Percentiles rank a stretch among this genome's conserved stretches.
Evolutionary conservation across 53 echinoderm and acorn worm species (phyloP).

Genomic region (Holothuria leucospilota): DNA sequence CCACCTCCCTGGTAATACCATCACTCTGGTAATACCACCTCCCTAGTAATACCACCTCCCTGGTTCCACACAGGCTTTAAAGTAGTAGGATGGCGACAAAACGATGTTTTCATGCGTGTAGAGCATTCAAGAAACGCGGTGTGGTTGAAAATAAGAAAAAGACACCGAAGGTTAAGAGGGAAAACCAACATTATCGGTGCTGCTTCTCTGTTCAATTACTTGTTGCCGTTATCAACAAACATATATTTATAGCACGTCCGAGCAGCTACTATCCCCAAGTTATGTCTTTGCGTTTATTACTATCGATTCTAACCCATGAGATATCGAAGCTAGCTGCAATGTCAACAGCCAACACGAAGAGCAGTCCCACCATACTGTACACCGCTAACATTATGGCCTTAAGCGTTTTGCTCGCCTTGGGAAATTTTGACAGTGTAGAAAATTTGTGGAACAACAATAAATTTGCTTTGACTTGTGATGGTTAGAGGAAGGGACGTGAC

Average conservation of each 20-base stretch:
- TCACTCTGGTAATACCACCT: too few relatives aligned
- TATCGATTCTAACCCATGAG: neutral
- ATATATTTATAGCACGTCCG: conserved; percentile 5
- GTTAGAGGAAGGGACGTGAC: neutral
- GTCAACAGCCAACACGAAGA: conserved; percentile 10
- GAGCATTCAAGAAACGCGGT: too few relatives aligned
- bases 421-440: neutral
- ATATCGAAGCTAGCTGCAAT: conserved; percentile 23
- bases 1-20: too few relatives aligned
- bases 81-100: too few relatives aligned
- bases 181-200: too few relatives aligned
- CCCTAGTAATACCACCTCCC: too few relatives aligned
- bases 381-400: conserved; percentile 11
- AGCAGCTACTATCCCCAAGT: neutral
- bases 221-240: neutral
- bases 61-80: too few relatives aligned
- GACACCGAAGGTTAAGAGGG: too few relatives aligned
- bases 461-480: conserved; percentile 3
- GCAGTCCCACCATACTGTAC: neutral
- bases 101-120: too few relatives aligned
- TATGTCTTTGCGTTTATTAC: conserved; percentile 12
- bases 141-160: too few relatives aligned
- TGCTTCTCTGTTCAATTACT: neutral
- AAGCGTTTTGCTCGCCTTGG: neutral
- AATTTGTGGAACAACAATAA: conserved; percentile 11